These are phyloP conservation scores for Orthonychiurus folsomi DNA, from an alignment of 2,888 invertebrate genomes.

Conservation along the genomic window DNA sequence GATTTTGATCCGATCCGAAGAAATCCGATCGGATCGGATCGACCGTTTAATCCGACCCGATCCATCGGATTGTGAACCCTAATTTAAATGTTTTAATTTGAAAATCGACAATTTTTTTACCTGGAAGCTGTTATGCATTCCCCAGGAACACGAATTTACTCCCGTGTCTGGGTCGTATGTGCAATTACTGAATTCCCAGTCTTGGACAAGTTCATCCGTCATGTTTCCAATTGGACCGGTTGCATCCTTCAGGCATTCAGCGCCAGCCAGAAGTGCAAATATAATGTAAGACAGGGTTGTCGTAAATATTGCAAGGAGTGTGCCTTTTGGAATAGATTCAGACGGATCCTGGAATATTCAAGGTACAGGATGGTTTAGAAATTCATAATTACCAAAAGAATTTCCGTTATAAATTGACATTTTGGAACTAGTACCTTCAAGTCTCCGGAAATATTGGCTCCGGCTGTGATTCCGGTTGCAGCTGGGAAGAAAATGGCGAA, in stretches of 20 bases:
- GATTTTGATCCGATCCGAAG: too few relatives aligned
- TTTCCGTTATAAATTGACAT: too few relatives aligned
- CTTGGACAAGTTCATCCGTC: conserved; percentile 23
- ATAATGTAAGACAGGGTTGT: conserved; percentile 49
- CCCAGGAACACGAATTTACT: conserved; percentile 43
- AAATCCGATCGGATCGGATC: too few relatives aligned
- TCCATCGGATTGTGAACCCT: neutral
- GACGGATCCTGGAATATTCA: conserved; percentile 41
- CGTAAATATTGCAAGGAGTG: conserved; percentile 50
- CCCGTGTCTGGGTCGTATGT: conserved; percentile 12
- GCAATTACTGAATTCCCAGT: conserved; percentile 28
- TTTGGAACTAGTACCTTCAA: conserved; percentile 49
- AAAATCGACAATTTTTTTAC: conserved; percentile 40
- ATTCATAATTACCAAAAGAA: too few relatives aligned
- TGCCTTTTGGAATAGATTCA: conserved; percentile 48
- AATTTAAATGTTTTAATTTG: neutral
- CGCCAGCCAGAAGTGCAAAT: conserved; percentile 47
- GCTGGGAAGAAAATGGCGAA: conserved; percentile 56
- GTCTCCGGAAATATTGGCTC: conserved; percentile 55
- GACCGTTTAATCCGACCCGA: neutral
- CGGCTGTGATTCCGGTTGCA: conserved; percentile 52
- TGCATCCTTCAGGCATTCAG: conserved; percentile 43
- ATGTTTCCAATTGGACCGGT: conserved; percentile 37
- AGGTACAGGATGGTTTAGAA: neutral
- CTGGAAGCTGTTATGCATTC: conserved; percentile 47